Base-by-base conservation (phyloP, 1,140 invertebrate species). In the Leptonema lineaticorne region DNA sequence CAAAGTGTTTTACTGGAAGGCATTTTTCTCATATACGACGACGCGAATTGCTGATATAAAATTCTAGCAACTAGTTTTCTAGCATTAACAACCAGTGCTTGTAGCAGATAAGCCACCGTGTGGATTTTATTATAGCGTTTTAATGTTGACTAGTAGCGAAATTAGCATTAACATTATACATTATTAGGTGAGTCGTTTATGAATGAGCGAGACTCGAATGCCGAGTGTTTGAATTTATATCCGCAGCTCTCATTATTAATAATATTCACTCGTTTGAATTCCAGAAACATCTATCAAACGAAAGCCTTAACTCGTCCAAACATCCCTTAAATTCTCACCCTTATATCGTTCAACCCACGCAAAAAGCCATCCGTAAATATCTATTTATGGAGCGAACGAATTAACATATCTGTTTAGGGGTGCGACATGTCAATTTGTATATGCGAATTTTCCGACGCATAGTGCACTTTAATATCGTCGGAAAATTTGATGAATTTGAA, bases 121-220 rank as follows among this genome's bases (percentile, higher is more conserved):
- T 53, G 50, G 50, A 53, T 53, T 53, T 53, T 53, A 53, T 53
- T 53, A 53, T 53, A 24, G 50, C 20, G 50, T 22, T 53, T 53
- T 53, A 53, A 53, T 53, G 50, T 53, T 41, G 37, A 41, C 37
- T 41, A 9, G 37, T 24, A 7, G 50, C 50, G 24, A 53, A 53
- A 53, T 53, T 53, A 53, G 50, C 50, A 53, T 53, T 53, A 53
- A 24, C 37, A 41, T 41, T 41, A 41, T 41, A 41, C 16, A 41
- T 41, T 41, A 41, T 41, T 41, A 41, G 37, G 37, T 41, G 37
- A 16, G 37, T 41, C 37, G 37, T 41, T 41, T 41, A 9, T 9
- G 37, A 14, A 41, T 41, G 37, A n/a, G 37, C 37, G 37, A 9
- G 37, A 41, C 37, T 41, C 11, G 37, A 41, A 41, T 41, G 16